phyloP scores from a whole-genome alignment of 2,888 invertebrate genomes.

The Dysmachus trigonus region DNA sequence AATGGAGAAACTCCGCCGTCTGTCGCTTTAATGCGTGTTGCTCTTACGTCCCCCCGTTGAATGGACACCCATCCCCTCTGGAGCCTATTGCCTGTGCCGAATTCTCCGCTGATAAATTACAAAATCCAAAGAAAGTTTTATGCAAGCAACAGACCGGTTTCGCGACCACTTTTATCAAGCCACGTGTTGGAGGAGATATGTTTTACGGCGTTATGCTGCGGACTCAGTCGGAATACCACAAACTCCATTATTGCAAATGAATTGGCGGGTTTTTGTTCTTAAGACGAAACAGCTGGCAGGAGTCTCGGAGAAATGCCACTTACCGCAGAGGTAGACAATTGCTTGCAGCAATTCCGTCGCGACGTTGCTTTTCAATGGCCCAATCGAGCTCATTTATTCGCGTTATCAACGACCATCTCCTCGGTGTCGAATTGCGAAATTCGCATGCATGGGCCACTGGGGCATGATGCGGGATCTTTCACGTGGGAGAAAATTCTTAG shows the following conservation, averaged over 20 bases:
- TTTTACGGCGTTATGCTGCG: neutral
- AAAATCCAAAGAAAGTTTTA: conserved; percentile 37
- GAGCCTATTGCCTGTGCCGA: neutral
- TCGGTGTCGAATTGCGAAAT: neutral
- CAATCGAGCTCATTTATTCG: neutral
- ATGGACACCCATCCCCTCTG: neutral
- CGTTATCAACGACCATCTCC: neutral
- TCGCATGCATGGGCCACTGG: neutral
- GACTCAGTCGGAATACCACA: neutral
- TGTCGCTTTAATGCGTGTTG: neutral
- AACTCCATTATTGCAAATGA: neutral
- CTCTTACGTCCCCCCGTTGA: neutral
- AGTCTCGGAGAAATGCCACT: neutral
- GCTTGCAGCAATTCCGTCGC: neutral
- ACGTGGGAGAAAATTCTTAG: conserved; percentile 18
- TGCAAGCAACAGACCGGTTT: conserved; percentile 8
- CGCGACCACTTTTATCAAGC: neutral
- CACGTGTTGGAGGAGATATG: conserved; percentile 7
- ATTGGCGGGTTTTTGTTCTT: conserved; percentile 9
- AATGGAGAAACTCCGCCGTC: neutral
- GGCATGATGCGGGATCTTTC: neutral
- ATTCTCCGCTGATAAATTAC: conserved; percentile 6
- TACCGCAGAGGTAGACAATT: neutral
- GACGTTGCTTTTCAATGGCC: neutral
- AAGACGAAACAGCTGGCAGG: neutral